Conservation (phyloP, 2,113 vertebrate genomes). For the Shinisaurus crocodilurus region DNA sequence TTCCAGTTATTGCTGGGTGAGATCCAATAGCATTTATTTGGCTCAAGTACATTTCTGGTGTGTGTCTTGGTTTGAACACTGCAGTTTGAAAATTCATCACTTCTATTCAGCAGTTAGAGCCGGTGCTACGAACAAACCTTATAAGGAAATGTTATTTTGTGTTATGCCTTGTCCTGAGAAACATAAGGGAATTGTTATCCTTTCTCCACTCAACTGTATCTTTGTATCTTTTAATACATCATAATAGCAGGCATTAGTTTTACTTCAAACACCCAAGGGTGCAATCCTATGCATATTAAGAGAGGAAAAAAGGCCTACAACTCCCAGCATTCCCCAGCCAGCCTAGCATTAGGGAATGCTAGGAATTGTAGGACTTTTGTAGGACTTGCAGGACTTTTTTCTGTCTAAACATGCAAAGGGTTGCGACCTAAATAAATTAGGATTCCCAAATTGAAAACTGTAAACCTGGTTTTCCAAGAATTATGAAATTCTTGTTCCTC, state of each 20-base stretch:
- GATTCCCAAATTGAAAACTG: neutral
- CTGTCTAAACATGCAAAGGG: no score
- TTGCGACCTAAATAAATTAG: neutral
- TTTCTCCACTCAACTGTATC: neutral
- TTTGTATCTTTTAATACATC: neutral
- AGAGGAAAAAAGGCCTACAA: no score
- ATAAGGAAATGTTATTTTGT: slow-evolving; percentile 17
- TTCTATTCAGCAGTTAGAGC: neutral
- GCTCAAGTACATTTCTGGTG: neutral
- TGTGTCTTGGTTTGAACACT: neutral
- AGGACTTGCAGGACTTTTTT: no score
- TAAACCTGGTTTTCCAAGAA: neutral
- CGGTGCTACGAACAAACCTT: neutral
- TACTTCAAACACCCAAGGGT: neutral
- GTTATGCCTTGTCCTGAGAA: neutral
- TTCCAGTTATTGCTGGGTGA: neutral
- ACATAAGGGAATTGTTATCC: neutral
- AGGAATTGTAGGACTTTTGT: no score
- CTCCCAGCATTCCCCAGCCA: no score
- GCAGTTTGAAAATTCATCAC: neutral
- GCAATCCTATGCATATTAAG: no score
- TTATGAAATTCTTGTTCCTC: neutral
- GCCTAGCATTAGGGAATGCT: no score
- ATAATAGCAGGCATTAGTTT: neutral
- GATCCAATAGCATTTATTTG: neutral